Conservation (phyloP, 2,797 vertebrate genomes). For the Dendrocincla fuliginosa region DNA sequence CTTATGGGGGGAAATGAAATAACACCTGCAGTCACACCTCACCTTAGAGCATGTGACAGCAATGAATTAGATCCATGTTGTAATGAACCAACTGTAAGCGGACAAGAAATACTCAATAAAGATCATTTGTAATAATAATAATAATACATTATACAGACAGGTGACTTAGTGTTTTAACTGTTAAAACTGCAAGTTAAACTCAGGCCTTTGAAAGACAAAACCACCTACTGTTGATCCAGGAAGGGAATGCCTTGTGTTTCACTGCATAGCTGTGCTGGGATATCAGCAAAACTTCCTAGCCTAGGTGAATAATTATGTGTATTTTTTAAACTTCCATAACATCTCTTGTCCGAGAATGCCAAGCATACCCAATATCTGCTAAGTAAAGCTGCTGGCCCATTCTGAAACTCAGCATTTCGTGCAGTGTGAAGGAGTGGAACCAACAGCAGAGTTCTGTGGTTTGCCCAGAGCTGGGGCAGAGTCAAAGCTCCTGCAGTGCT, state of each 20-base stretch:
- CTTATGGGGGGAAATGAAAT: background rate
- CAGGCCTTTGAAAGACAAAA: background rate
- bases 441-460: background rate
- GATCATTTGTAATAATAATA: background rate
- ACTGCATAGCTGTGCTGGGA: background rate
- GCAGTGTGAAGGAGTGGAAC: background rate
- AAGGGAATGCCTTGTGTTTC: background rate
- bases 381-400: background rate
- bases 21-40: background rate
- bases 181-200: background rate
- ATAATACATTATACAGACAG: background rate
- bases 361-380: background rate
- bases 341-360: background rate
- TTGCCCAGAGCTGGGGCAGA: background rate
- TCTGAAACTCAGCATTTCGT: background rate
- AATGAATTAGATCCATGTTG: background rate
- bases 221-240: background rate
- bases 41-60: background rate
- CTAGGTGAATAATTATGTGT: background rate
- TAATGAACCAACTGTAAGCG: background rate
- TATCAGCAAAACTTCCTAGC: background rate
- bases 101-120: background rate
- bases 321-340: background rate
- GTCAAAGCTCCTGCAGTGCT: background rate
- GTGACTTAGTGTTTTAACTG: background rate